Evolutionary conservation across 2,797 vertebrate species (phyloP).

Genomic region (Poecilia gillii): DNA sequence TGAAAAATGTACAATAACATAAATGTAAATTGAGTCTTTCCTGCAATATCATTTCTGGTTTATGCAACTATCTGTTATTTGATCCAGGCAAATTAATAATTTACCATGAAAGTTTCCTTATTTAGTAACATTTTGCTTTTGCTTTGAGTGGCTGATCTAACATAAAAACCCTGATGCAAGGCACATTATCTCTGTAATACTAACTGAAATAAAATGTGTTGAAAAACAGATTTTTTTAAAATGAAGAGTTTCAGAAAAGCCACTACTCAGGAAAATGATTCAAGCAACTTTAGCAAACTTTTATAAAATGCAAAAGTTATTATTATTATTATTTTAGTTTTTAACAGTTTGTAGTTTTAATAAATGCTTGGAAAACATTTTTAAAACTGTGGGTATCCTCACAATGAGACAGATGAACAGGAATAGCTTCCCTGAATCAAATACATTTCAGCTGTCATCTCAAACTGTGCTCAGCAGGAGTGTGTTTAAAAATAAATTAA

Average conservation of each 20-base stretch:
- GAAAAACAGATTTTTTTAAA: not conserved
- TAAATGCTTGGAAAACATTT: not conserved
- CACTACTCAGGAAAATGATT: not conserved
- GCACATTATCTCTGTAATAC: not conserved
- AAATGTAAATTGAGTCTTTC: not conserved
- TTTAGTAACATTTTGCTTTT: no score
- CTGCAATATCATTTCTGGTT: not conserved
- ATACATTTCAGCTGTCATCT: not conserved
- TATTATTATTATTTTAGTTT: not conserved
- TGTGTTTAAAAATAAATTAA: not conserved
- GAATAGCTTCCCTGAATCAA: not conserved
- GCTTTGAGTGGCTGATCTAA: not conserved
- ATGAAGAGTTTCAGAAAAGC: not conserved
- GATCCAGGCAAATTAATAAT: no score
- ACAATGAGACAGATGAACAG: not conserved
- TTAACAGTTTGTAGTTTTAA: not conserved
- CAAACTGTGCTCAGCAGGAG: not conserved
- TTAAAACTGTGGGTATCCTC: not conserved
- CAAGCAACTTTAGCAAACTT: not conserved
- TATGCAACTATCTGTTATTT: not conserved
- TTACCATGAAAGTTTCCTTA: no score
- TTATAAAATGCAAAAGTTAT: not conserved
- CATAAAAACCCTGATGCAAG: no score
- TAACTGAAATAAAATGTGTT: not conserved
- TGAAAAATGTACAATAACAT: not conserved